Conservation (phyloP, 23 tunicate genomes). For the Styela plicata region DNA sequence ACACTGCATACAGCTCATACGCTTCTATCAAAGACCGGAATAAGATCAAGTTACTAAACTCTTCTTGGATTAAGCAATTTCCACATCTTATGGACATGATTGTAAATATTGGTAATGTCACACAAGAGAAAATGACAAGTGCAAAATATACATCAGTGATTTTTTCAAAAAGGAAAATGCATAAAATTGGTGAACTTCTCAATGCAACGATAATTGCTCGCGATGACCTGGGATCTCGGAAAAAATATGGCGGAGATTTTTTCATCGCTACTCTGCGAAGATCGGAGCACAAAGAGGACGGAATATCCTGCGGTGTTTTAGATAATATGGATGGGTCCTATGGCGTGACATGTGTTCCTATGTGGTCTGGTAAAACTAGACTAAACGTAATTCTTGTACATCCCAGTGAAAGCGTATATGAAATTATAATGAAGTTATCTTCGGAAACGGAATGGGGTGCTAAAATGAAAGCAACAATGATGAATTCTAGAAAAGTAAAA, state of each 20-base stretch:
- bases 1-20: too few relatives aligned
- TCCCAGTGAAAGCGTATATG: slow-evolving; percentile 14
- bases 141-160: neutral
- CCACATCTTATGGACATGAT: slow-evolving; percentile 11
- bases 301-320: slow-evolving; percentile 3
- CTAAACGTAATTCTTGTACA: neutral
- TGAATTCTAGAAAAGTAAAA: neutral
- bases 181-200: neutral
- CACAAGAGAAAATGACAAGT: neutral
- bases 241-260: slow-evolving; percentile 24
- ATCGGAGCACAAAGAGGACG: neutral
- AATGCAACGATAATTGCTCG: neutral
- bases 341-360: neutral
- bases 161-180: neutral
- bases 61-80: slow-evolving; percentile 9
- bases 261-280: slow-evolving; percentile 2
- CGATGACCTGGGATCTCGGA: neutral
- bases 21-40: too few relatives aligned
- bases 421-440: neutral
- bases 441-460: neutral
- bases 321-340: neutral
- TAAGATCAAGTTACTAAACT: neutral
- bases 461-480: neutral
- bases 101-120: neutral
- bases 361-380: slow-evolving; percentile 1